Evolutionary conservation across 2,888 invertebrate genomes (phyloP), one percentile per base, ranked within the genome.

Genomic region (Heliconius hortense): DNA sequence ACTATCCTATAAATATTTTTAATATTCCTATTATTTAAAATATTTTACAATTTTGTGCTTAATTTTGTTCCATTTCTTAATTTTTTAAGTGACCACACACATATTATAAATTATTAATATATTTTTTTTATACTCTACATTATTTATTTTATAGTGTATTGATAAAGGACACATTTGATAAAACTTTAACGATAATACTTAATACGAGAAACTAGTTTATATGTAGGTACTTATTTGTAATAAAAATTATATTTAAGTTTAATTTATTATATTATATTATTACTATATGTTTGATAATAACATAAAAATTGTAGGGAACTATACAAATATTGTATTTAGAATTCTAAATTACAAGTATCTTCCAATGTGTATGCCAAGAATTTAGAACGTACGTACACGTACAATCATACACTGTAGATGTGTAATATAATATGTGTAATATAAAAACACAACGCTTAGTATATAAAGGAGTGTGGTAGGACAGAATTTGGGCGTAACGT

Each of bases 351-450:
- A 60, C 8, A n/a, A 70, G 15, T 68, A 72, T 85, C 85, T 86
- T 84, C 87, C 86, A 85, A 81, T 82, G 77, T 84, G 84, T 83
- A 79, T 86, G 87, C 87, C 87, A 87, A 87, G 74, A 78, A 77
- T 76, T 73, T 79, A 76, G 79, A 82, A 82, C 72, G 80, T 81
- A 81, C 15, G 39, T 74, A 76, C 18, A 31, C 62, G 26, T 28
- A 18, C 28, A 62, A 8, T 21, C 18, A 21, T 62, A 62, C 62
- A 63, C 31, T 31, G 18, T 18, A 63, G 11, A 60, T 63, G 18
- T 62, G 15, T 62, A 18, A 60, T 60, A 59, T 60, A 15, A n/a
- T n/a, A 60, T 63, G 18, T 62, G 15, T 62, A 18, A 62, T 62
- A 15, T 43, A 43, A 15, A 21, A 18, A 18, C 18, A 48, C 18